A percentile compares a stretch with the other conserved stretches of the same genome.
These are phyloP conservation scores for Oscarella lobularis DNA, from an alignment of 37 sponge, comb jelly and placozoan species.

Conservation along the genomic window DNA sequence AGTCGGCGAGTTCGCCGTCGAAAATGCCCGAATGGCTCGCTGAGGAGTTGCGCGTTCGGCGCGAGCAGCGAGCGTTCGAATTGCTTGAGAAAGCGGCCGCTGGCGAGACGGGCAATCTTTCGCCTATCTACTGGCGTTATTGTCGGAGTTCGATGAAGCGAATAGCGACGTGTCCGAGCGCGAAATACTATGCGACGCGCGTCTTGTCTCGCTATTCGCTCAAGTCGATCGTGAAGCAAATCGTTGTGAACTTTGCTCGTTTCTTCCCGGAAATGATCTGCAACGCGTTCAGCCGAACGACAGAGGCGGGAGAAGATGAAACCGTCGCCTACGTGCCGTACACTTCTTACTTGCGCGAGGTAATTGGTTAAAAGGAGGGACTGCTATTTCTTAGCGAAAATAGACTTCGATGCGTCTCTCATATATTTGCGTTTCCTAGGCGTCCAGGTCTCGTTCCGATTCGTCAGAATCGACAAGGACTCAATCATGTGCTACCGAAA, in stretches of 20 bases:
- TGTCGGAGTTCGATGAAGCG: background rate
- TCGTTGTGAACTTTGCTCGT: background rate
- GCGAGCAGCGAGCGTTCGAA: background rate
- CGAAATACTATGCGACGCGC: background rate
- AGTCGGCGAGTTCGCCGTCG: no score
- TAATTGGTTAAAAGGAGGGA: no score
- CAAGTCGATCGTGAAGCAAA: background rate
- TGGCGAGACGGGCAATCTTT: background rate
- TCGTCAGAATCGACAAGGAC: no score
- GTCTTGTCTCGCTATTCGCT: background rate
- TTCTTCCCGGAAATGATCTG: background rate
- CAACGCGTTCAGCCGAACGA: no score
- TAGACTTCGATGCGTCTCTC: no score
- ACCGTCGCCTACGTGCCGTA: no score
- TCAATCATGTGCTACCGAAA: background rate
- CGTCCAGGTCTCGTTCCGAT: no score
- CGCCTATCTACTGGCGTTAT: no score
- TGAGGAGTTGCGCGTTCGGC: background rate
- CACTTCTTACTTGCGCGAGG: no score
- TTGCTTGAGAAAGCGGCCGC: background rate
- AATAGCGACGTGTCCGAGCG: background rate
- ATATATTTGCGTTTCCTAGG: no score
- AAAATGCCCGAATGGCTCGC: background rate
- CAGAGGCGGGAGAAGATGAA: no score
- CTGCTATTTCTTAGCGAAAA: no score